Base-by-base conservation (phyloP, 2,797 vertebrate species). In the Micropoecilia bifurca region DNA sequence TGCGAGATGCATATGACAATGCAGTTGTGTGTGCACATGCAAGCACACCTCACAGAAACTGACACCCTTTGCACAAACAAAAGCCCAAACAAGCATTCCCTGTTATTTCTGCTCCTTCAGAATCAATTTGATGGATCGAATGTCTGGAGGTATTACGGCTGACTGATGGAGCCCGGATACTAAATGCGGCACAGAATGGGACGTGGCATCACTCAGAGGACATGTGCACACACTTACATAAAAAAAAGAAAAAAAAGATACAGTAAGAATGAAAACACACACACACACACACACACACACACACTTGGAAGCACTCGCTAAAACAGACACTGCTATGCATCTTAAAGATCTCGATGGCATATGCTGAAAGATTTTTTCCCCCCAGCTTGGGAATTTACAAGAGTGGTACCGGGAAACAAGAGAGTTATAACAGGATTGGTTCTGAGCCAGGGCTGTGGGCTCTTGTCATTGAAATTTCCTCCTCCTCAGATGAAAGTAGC, bases 101-200 rank as follows among this genome's bases (percentile, higher is more conserved):
- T 88, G 84, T 90, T 91, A 88, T 91, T 92, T 90, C 83, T 87
- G 83, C 85, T 92, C 84, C 80, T 86, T 90, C 87, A 89, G 89
- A 89, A 93, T 95, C 92, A 93, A 90, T 92, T 86, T 94, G 92
- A 95, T 93, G 91, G 94, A 95, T 95, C 83, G 77, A 90, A 95
- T 94, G 94, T 95, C 91, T 88, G 75, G 73, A 84, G 79, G 83
- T 90, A 89, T 95, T 93, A 88, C 48, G 57, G 90, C 90, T 93
- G 92, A 94, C 93, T 89, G 90, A 95, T 94, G 91, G 89, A 89
- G 78, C 59, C 85, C 63, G 85, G 84, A 87, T 85, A 83, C 88
- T 84, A 80, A 90, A 90, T 85, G 84, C 82, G 91, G 88, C 89
- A 84, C 79, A 85, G 82, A 83, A 80, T 86, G 78, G 88, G 82